A percentile compares a stretch with the other conserved stretches of the same genome.
These are phyloP conservation scores for Tenthredo mesomela DNA, from an alignment of 2,888 invertebrate genomes.

Conservation along the genomic window DNA sequence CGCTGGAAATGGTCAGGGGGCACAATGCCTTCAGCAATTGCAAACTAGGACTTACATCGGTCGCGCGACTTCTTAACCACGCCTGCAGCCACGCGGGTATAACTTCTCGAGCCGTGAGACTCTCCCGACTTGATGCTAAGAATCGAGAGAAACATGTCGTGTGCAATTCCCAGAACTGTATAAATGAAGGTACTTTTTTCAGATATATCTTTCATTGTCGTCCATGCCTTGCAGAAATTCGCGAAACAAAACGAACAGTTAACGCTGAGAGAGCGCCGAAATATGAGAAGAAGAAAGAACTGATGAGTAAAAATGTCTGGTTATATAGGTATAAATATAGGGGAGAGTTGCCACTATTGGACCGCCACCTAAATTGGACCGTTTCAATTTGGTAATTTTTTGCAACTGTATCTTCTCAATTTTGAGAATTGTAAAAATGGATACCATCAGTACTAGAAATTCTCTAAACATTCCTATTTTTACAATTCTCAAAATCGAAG, in stretches of 20 bases:
- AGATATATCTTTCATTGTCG: not conserved
- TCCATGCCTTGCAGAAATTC: not conserved
- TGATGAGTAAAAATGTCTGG: not conserved
- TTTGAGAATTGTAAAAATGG: no score
- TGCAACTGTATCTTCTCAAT: no score
- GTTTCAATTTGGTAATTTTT: no score
- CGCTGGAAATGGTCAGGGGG: conserved; percentile 5
- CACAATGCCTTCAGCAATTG: conserved; percentile 24
- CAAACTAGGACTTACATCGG: conserved; percentile 13
- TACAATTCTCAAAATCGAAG: no score
- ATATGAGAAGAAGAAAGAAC: not conserved
- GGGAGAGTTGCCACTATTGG: no score
- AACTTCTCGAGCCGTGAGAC: conserved; percentile 37
- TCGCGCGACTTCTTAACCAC: conserved; percentile 24
- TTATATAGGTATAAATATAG: not conserved
- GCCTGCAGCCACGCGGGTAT: not conserved
- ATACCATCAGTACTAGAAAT: no score
- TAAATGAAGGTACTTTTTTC: not conserved
- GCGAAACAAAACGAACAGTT: not conserved
- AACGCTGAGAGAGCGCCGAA: not conserved
- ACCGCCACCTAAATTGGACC: no score
- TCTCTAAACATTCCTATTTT: no score
- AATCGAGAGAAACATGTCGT: conserved; percentile 18
- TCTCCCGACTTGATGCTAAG: not conserved
- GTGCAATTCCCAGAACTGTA: conserved; percentile 31